Percentiles rank a stretch among this genome's conserved stretches.
These are phyloP conservation scores for Eremobia ochroleuca DNA, from an alignment of 2,888 invertebrate species.

Conservation along the genomic window DNA sequence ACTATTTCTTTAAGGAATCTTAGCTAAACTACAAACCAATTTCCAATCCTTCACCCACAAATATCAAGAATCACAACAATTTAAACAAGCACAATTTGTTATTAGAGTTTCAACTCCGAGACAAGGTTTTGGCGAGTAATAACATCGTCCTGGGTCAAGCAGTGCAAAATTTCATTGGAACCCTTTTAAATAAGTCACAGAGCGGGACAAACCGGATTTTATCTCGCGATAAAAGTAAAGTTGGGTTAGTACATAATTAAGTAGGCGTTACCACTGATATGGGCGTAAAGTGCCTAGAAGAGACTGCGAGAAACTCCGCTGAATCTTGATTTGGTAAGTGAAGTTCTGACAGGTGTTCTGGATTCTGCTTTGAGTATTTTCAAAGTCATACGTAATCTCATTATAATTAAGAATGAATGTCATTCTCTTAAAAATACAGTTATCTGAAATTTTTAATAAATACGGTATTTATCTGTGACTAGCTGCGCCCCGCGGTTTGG, in stretches of 20 bases:
- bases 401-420: background rate
- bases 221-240: slow-evolving; percentile 72
- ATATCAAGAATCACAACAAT: slow-evolving; percentile 45
- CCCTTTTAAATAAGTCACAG: slow-evolving; percentile 73
- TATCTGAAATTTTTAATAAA: background rate
- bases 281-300: slow-evolving; percentile 55
- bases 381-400: background rate
- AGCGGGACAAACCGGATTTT: slow-evolving; percentile 63
- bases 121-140: slow-evolving; percentile 58
- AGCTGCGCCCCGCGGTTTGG: too few relatives aligned
- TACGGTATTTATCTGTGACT: background rate
- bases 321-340: slow-evolving; percentile 40
- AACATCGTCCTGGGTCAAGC: slow-evolving; percentile 48
- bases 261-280: slow-evolving; percentile 62
- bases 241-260: slow-evolving; percentile 74
- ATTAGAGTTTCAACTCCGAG: slow-evolving; percentile 42
- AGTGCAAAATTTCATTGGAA: slow-evolving; percentile 64
- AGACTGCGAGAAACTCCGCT: slow-evolving; percentile 35
- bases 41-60: slow-evolving; percentile 30
- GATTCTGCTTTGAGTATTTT: background rate
- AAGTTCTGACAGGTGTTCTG: slow-evolving; percentile 22
- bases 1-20: too few relatives aligned
- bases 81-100: slow-evolving; percentile 66
- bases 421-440: background rate
- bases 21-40: slow-evolving; percentile 18